Conservation (phyloP, 30 jellyfish, hydroid and myxozoan species). For the Pelagia noctiluca region DNA sequence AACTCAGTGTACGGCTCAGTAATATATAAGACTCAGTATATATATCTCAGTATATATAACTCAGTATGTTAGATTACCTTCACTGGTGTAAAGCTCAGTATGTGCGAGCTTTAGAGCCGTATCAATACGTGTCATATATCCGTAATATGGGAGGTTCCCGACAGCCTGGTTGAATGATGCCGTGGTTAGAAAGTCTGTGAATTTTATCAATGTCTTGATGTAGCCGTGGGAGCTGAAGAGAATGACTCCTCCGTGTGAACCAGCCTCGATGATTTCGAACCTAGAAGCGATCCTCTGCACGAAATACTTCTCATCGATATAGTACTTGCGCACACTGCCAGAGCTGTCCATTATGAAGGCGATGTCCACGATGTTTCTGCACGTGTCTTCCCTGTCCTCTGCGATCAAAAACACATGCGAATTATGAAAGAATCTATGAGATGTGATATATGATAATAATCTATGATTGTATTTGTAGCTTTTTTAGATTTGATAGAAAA, state of each 20-base stretch:
- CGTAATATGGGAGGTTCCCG: slow-evolving; percentile 17
- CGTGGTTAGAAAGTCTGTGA: background rate
- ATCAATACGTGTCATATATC: slow-evolving; percentile 39
- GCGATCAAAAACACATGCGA: background rate
- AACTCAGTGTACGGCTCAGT: too few species aligned
- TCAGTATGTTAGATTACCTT: too few species aligned
- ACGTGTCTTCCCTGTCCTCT: slow-evolving; percentile 28
- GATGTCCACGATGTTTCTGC: slow-evolving; percentile 29
- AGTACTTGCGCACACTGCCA: slow-evolving; percentile 21
- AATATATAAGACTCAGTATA: too few species aligned
- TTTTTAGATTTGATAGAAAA: too few species aligned
- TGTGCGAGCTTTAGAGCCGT: slow-evolving; percentile 34
- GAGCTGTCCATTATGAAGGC: slow-evolving; percentile 50
- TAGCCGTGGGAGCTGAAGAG: slow-evolving; percentile 38
- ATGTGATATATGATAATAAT: too few species aligned
- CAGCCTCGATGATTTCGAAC: slow-evolving; percentile 37
- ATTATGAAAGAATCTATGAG: background rate
- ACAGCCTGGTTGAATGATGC: slow-evolving; percentile 23
- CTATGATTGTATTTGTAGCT: too few species aligned
- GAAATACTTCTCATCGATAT: slow-evolving; percentile 1
- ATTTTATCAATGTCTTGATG: slow-evolving; percentile 10
- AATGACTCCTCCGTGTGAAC: slow-evolving; percentile 44
- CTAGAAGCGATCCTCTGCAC: slow-evolving; percentile 33
- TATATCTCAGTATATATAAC: too few species aligned
- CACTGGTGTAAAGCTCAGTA: slow-evolving; percentile 8